Base-by-base conservation (phyloP, 1,140 invertebrate genomes). In the Drosophila murphyi region DNA sequence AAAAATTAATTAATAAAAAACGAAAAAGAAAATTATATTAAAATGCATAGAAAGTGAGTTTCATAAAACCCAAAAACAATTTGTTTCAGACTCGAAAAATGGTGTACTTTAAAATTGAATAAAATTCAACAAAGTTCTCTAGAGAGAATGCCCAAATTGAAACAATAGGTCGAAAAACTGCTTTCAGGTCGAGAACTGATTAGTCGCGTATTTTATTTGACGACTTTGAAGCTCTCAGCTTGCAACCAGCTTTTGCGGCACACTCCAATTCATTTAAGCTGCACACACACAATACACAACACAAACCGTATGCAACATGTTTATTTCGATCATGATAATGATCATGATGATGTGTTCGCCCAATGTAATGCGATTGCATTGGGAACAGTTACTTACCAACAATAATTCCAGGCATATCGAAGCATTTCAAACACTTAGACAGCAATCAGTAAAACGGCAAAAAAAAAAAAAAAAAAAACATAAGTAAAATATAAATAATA, bases 401-500 rank as follows among this genome's bases (percentile, higher is more conserved):
- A 87, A 87, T 87, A 87, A 87, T 87, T 87, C 77, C 83, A 87
- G 83, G 83, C 83, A 87, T 87, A 87, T 87, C 83, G 83, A 87
- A 89, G 83, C 83, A 87, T 87, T 87, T 87, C 72, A 71, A 88
- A 50, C 60, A 75, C 68, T 71, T 75, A 72, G 55, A 57, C 61
- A 78, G 72, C 47, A 65, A 65, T 71, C 73, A 72, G 43, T 35
- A 54, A 45, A 56, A 70, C 43, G 39, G 7, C 47, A 62, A 68
- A 72, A 51, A 31, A 28, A 5, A 62, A 52, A 34, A 64, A 79
- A 77, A 80, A 87, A 71, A 60, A 39, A 72, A 59, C 37, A 72
- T 60, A 80, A 81, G 63, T 45, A 68, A 43, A 48, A 50, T 69
- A 76, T 63, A 51, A 43, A 69, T 57, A 72, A 57, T 20, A 20